Evolutionary conservation across 2,888 invertebrate species (phyloP).

Genomic region (Aspidiotus destructor): DNA sequence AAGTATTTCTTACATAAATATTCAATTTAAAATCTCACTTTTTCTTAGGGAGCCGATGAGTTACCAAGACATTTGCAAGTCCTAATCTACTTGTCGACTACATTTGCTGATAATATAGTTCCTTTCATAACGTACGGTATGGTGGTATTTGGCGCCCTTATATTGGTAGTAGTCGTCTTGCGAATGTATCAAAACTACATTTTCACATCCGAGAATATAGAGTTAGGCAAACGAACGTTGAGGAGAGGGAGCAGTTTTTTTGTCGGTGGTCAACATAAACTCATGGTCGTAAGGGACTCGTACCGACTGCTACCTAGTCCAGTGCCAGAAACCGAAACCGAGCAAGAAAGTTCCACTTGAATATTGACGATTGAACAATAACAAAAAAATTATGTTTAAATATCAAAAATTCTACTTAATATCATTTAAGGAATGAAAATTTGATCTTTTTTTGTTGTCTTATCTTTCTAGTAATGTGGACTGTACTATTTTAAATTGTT

Average conservation of each 20-base stretch:
- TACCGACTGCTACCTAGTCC: slow-evolving; percentile 45
- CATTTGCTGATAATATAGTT: slow-evolving; percentile 60
- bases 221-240: slow-evolving; percentile 53
- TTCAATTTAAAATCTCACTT: slow-evolving; percentile 22
- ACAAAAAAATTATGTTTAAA: neutral
- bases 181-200: slow-evolving; percentile 66
- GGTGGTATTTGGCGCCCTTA: slow-evolving; percentile 57
- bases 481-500: neutral
- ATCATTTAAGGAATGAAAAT: neutral
- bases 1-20: slow-evolving; percentile 2
- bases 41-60: slow-evolving; percentile 61
- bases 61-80: slow-evolving; percentile 66
- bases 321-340: slow-evolving; percentile 37
- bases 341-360: slow-evolving; percentile 26
- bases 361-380: neutral
- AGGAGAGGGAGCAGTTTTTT: slow-evolving; percentile 55
- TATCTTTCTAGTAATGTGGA: neutral
- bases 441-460: neutral
- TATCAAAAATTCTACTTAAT: neutral
- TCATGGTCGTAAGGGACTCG: slow-evolving; percentile 52
- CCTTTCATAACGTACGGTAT: slow-evolving; percentile 62
- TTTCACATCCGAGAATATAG: slow-evolving; percentile 62
- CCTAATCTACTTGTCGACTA: slow-evolving; percentile 71
- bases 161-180: slow-evolving; percentile 57
- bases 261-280: slow-evolving; percentile 50